Base-by-base conservation (phyloP, 2,113 vertebrate species). In the Tragelaphus strepsiceros region DNA sequence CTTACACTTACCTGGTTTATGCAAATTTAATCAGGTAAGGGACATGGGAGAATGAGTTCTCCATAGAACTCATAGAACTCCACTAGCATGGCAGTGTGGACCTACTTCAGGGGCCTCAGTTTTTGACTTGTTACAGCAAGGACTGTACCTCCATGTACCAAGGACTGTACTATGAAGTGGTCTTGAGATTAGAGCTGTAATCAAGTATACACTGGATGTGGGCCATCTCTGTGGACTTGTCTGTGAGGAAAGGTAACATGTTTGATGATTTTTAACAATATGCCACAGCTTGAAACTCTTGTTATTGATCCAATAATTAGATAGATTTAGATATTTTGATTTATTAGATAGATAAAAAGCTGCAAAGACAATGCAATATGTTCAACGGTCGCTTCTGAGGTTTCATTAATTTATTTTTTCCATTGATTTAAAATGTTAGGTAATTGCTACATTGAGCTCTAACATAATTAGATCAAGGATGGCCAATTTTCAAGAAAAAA, bases 41-140 rank as follows among this genome's bases (percentile, higher is more conserved):
- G 30, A 77, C 14, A 43, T 2, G 30, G 21, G 17, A 30, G 35
- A 64, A 30, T 78, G 11, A 16, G 32, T 54, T 28, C 13, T 74
- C 28, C 7, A 6, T 81, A 13, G 11, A 3, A 49, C 13, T 4
- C 7, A 0, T 21, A 21, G 21, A 12, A 2, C 4, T 56, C 14
- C 11, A 3, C 13, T 64, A n/a, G 22, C 17, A 16, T 30, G 32
- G 17, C 51, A 30, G 16, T 8, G 2, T 51, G 39, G 32, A 2
- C 32, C 35, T 14, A 64, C 11, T 49, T 80, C 22, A 49, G 4
- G 28, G 11, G 5, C 8, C 16, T 43, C 8, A 46, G 15, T 35
- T 61, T 92, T 51, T 54, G 8, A 12, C 26, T n/a, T 83, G 15
- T 53, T 77, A 35, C 1, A 16, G 32, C 32, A 49, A 32, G 12